Evolutionary conservation across 2,888 invertebrate species (phyloP), one percentile per base, ranked within the genome.

Genomic region (Drosophila tanythrix): DNA sequence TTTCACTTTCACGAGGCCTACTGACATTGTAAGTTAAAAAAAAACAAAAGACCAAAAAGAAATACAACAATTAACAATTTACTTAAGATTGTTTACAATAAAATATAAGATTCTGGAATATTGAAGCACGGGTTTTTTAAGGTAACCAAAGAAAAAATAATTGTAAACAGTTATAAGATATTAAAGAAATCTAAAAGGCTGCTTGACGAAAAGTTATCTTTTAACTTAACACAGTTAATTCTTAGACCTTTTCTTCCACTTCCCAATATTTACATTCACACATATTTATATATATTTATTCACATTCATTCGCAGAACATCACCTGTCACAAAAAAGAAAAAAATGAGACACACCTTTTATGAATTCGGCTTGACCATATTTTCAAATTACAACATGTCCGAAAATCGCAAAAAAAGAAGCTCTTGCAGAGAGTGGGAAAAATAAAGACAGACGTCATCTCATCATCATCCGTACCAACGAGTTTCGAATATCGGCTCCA

Each of bases 1-100:
- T 73, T 86, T 88, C 89, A 83, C 83, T 83, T 83, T 83, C 88
- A 82, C 63, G 36, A 60, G 61, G 61, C 80, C 76, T 56, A 76
- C 70, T 75, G 70, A 63, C 65, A 57, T 55, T 74, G 53, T 50
- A 36, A 51, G 48, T 25, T 46, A 2, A 25, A 25, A 53, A 33
- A 46, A 33, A 33, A n/a, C 36, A 4, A n/a, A 40, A 43, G 18
- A 53, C 7, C 2, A 15, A 63, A 67, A 58, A 48, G 18, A 13
- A 59, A 36, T 25, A 3, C 13, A 27, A 50, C 25, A 56, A 56
- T 38, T 36, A 13, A 36, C 15, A 33, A 36, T 36, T 58, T 33
- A 18, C 46, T 35, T 52, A 1, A 21, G n/a, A n/a, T n/a, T n/a
- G 40, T 10, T 40, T 2, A 40, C 40, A 25, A 15, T 46, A 4